These are phyloP conservation scores for Lasius fuliginosus DNA, from an alignment of 2,888 invertebrate species.

Conservation along the genomic window DNA sequence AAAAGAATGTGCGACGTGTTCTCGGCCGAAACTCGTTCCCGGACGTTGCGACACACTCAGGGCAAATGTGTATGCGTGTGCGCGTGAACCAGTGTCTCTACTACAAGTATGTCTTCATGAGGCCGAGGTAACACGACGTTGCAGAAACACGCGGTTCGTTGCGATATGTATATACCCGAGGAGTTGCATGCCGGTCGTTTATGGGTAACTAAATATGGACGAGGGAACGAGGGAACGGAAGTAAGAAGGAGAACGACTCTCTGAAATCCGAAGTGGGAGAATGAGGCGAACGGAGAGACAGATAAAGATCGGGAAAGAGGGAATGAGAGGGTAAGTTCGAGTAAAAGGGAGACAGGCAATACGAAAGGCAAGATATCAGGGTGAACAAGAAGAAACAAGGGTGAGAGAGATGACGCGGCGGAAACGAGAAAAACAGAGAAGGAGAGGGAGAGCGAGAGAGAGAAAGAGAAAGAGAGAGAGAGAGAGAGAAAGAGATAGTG, in stretches of 20 bases:
- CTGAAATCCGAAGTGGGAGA: constrained; percentile 40
- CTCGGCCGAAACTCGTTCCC: constrained; percentile 35
- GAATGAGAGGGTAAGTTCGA: constrained; percentile 17
- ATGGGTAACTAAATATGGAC: constrained; percentile 65
- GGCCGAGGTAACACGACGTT: constrained; percentile 55
- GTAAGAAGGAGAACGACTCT: constrained; percentile 41
- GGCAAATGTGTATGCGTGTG: constrained; percentile 20
- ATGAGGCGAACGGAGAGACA: constrained; percentile 36
- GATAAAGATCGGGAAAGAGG: constrained; percentile 2
- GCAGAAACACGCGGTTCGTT: constrained; percentile 59
- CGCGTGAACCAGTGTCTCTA: constrained; percentile 29
- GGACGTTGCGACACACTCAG: not conserved
- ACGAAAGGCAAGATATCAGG: not conserved
- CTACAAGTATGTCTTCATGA: constrained; percentile 37
- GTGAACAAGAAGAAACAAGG: not conserved
- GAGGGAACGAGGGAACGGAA: constrained; percentile 20
- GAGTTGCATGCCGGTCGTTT: constrained; percentile 66
- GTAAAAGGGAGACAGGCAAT: constrained; percentile 18
- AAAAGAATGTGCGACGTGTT: constrained; percentile 10
- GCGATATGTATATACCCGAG: constrained; percentile 61
- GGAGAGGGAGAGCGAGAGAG: not conserved
- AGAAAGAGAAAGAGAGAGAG: not conserved
- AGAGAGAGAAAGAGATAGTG: not conserved
- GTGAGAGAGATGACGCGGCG: constrained; percentile 18
- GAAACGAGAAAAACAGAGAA: not conserved